A percentile compares a stretch with the other conserved stretches of the same genome.
Conservation (phyloP, 2,888 invertebrate species). For the Yponomeuta plumbellus region DNA sequence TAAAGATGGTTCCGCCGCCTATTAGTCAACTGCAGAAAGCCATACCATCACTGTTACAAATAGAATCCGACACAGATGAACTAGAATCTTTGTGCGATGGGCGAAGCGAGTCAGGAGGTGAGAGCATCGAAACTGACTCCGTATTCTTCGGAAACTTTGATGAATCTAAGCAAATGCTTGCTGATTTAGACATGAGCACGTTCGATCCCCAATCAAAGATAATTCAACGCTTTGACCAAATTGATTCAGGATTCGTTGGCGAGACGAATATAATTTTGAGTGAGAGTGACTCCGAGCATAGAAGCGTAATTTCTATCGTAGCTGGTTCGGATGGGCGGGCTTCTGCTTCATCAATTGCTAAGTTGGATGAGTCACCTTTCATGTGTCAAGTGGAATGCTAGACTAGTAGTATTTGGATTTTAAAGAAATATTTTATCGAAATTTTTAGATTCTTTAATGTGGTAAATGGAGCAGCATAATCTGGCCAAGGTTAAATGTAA, state of each 20-base stretch:
- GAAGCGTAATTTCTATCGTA: slow-evolving; percentile 68
- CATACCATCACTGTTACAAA: slow-evolving; percentile 44
- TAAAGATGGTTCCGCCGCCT: slow-evolving; percentile 21
- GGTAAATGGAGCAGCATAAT: too few species aligned
- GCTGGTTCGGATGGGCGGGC: slow-evolving; percentile 56
- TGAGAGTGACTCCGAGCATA: slow-evolving; percentile 69
- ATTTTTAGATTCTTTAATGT: too few species aligned
- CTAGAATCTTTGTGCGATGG: slow-evolving; percentile 87
- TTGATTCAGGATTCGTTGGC: slow-evolving; percentile 66
- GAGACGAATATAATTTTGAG: slow-evolving; percentile 68
- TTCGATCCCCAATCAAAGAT: slow-evolving; percentile 42
- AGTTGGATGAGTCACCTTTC: slow-evolving; percentile 56
- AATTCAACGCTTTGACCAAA: slow-evolving; percentile 50
- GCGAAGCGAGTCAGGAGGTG: slow-evolving; percentile 90
- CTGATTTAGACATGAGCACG: slow-evolving; percentile 50
- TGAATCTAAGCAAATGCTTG: slow-evolving; percentile 60
- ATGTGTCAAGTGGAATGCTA: slow-evolving; percentile 60
- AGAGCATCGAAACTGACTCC: slow-evolving; percentile 91
- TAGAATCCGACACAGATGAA: slow-evolving; percentile 81
- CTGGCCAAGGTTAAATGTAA: too few species aligned
- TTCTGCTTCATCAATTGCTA: slow-evolving; percentile 50
- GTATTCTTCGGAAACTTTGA: slow-evolving; percentile 87
- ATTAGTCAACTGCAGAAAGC: slow-evolving; percentile 6
- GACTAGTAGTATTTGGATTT: slow-evolving; percentile 11
- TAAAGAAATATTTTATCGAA: too few species aligned